Evolutionary conservation across 2,113 vertebrate species (phyloP).

Genomic region (Scolopax mira): DNA sequence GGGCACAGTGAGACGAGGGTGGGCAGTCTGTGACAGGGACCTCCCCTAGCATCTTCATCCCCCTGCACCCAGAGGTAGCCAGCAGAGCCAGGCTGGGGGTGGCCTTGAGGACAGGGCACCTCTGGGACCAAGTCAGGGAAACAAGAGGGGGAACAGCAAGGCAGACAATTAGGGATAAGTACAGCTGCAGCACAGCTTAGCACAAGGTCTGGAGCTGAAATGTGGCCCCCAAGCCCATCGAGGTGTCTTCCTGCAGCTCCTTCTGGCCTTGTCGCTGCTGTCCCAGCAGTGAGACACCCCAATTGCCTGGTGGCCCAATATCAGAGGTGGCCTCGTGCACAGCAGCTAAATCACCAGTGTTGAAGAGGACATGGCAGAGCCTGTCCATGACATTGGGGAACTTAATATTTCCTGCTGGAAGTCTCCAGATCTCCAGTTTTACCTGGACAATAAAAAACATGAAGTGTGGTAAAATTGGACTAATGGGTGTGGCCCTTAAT

Average conservation of each 20-base stretch:
- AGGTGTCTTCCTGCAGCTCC: neutral
- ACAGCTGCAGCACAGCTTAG: neutral
- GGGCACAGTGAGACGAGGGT: no score
- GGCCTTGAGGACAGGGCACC: neutral
- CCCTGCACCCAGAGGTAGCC: neutral
- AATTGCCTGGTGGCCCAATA: rapidly evolving
- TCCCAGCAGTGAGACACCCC: neutral
- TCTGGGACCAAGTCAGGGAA: neutral
- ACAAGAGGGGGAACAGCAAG: neutral
- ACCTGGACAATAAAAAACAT: neutral
- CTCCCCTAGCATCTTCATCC: neutral
- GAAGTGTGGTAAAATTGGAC: neutral
- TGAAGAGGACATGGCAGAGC: neutral
- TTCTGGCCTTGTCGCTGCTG: neutral
- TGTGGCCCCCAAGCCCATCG: rapidly evolving
- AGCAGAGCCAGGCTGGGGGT: neutral
- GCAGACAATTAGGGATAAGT: no score
- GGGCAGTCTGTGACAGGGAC: neutral
- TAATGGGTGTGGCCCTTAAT: neutral
- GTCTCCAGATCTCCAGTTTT: neutral
- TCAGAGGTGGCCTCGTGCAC: neutral
- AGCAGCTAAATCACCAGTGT: neutral
- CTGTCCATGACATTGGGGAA: neutral
- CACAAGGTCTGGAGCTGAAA: neutral
- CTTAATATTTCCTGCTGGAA: neutral